Percentiles rank a stretch among this genome's conserved stretches.
Conservation (phyloP, 2,888 invertebrate species). For the Therioaphis trifolii region DNA sequence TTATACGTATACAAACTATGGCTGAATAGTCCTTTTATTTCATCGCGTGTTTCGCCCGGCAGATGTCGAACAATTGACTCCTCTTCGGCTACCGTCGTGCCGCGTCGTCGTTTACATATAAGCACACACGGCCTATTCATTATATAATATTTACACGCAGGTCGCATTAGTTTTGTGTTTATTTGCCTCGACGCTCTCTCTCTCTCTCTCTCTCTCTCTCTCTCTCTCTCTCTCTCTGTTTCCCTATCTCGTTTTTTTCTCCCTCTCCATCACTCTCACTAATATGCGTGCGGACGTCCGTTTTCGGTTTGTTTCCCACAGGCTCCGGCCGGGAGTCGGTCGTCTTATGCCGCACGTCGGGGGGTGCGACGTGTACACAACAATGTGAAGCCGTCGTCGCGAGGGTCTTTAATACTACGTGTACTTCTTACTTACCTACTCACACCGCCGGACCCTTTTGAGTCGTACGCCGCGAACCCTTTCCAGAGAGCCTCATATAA, state of each 20-base stretch:
- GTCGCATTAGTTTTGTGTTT: slow-evolving; percentile 3
- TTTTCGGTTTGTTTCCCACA: slow-evolving; percentile 43
- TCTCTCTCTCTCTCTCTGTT: not conserved
- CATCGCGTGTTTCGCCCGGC: not conserved
- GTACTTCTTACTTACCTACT: not conserved
- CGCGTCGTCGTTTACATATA: not conserved
- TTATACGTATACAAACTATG: not conserved
- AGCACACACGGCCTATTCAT: not conserved
- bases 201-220: not conserved
- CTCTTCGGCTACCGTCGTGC: not conserved
- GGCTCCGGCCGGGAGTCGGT: not conserved
- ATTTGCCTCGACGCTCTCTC: not conserved
- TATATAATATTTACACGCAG: slow-evolving; percentile 20
- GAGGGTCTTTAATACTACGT: not conserved
- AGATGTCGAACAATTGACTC: slow-evolving; percentile 13
- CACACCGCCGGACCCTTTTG: not conserved
- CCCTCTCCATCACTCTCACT: not conserved
- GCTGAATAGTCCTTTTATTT: not conserved
- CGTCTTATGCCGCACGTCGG: slow-evolving; percentile 27
- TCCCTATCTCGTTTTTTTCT: not conserved
- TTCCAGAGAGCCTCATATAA: not conserved
- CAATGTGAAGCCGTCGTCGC: slow-evolving; percentile 2
- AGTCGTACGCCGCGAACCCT: not conserved
- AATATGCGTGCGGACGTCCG: slow-evolving; percentile 31
- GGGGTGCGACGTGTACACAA: slow-evolving; percentile 2